Base-by-base conservation (phyloP, 2,888 invertebrate species). In the Mythimna ferrago region DNA sequence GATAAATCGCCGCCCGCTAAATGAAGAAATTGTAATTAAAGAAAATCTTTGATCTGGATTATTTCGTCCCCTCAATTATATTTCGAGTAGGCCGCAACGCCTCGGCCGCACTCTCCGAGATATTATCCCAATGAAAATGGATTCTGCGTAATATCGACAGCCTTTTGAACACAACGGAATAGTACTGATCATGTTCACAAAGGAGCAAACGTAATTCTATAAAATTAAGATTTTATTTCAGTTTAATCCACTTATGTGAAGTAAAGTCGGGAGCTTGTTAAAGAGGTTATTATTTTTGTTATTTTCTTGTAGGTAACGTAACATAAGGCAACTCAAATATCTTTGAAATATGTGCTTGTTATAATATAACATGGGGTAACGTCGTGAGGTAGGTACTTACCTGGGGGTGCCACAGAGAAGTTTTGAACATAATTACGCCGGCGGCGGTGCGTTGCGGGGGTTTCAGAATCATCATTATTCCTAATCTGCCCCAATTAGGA, bases 31-130 rank as follows among this genome's bases (percentile, higher is more conserved):
- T 91, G 89, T 93, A 92, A 94, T 93, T 93, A 93, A 93, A 92
- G 90, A 90, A 91, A 92, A 93, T 92, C 91, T 94, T 93, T 94
- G 92, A 94, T 94, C 92, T 91, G 91, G 88, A 91, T 93, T 90
- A 90, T 90, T 91, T 88, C 88, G 83, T 86, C 87, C 87, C 80
- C 82, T 85, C 87, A 90, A 89, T 90, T 82, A 82, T 80, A 78
- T 85, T 88, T 88, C 76, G 75, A 77, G 70, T 72, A 71, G 75
- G 71, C 76, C 72, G 83, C 76, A 81, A 83, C 81, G 83, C 76
- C 76, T 79, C 78, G 69, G 64, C 62, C 76, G 82, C 83, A 73
- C 78, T 78, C 73, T 67, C 70, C 69, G 60, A 65, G 65, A 76
- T 87, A 80, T 87, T 84, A 86, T 88, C 77, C 68, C 70, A 78